A percentile compares a stretch with the other conserved stretches of the same genome.
phyloP scores from a whole-genome alignment of 2,113 vertebrate genomes.

The Gobio gobio region DNA sequence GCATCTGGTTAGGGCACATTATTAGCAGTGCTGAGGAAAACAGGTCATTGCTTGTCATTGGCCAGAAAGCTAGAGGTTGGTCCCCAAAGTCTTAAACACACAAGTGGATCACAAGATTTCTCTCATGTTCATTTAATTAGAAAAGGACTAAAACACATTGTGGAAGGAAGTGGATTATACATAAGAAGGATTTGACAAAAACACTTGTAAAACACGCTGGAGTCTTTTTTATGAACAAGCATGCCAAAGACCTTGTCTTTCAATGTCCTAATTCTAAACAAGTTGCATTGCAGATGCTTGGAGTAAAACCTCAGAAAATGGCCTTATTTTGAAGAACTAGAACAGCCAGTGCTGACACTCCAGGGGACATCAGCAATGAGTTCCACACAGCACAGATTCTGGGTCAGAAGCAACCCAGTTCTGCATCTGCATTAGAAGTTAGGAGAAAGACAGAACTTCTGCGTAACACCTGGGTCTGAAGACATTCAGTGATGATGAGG shows the following conservation, averaged over 20 bases:
- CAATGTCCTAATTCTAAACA: conserved; percentile 6
- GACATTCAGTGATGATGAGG: not conserved
- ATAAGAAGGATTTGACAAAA: conserved; percentile 11
- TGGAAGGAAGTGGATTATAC: conserved; percentile 12
- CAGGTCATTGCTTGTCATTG: conserved; percentile 31
- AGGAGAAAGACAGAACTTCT: conserved; percentile 5
- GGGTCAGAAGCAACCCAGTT: conserved; percentile 74
- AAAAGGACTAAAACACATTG: not conserved
- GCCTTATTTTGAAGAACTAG: conserved; percentile 62
- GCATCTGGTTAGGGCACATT: not conserved
- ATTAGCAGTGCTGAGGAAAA: conserved; percentile 42
- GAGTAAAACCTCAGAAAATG: conserved; percentile 16
- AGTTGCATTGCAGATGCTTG: conserved; percentile 9
- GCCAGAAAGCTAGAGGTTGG: conserved; percentile 1
- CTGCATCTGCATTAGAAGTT: conserved; percentile 52
- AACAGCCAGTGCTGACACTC: conserved; percentile 63
- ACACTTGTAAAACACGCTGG: not conserved
- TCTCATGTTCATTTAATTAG: conserved; percentile 25
- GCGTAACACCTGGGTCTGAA: not conserved
- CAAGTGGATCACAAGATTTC: conserved; percentile 23
- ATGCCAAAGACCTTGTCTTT: not conserved
- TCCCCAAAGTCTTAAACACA: conserved; percentile 16
- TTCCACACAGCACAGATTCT: conserved; percentile 69
- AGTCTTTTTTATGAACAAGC: conserved; percentile 9
- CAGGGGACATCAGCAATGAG: conserved; percentile 60